Percentiles rank a stretch among this genome's conserved stretches.
These are phyloP conservation scores for Brachionus paranguensis DNA, from an alignment of 1,140 invertebrate genomes.

Conservation along the genomic window DNA sequence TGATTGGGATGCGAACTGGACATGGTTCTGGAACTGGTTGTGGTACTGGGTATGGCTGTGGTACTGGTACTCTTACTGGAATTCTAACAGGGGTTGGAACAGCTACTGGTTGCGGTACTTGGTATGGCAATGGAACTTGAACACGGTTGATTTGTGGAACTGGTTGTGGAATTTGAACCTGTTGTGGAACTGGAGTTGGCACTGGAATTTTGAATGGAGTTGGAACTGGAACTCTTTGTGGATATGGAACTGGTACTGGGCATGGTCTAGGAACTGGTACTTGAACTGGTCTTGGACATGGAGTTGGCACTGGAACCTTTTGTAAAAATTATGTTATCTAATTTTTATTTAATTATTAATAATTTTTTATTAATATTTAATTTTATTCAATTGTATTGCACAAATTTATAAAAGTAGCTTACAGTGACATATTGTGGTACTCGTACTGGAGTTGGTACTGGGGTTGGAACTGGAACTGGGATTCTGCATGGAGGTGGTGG, in stretches of 20 bases:
- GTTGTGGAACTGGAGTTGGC: too few species aligned
- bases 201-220: too few species aligned
- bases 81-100: background rate
- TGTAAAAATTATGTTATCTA: too few species aligned
- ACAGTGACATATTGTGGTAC: conserved; percentile 9
- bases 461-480: background rate
- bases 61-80: conserved; percentile 22
- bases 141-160: too few species aligned
- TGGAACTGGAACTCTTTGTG: too few species aligned
- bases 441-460: conserved; percentile 6
- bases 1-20: conserved; percentile 2
- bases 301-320: background rate
- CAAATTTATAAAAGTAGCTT: too few species aligned
- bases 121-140: background rate
- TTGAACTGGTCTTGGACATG: background rate
- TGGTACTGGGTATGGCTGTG: conserved; percentile 15
- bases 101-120: background rate
- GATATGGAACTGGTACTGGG: too few species aligned
- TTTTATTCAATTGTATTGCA: too few species aligned
- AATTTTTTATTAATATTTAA: too few species aligned
- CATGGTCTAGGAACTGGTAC: too few species aligned
- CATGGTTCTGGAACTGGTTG: background rate
- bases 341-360: too few species aligned
- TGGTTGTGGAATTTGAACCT: too few species aligned
- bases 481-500: background rate